These are phyloP conservation scores for Heliornis fulica DNA, from an alignment of 2,113 vertebrate species.

Conservation along the genomic window DNA sequence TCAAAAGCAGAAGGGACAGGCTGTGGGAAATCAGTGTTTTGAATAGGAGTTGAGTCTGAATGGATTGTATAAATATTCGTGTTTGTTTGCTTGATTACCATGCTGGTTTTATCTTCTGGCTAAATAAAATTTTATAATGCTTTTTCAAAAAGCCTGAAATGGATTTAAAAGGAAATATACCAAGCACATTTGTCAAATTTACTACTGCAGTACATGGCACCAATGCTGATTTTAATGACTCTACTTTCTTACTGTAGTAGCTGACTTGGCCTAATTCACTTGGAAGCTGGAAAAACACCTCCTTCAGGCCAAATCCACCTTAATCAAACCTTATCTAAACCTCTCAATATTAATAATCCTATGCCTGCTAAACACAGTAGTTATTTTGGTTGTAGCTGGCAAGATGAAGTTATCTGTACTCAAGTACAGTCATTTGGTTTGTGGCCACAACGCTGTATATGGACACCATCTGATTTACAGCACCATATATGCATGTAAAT, in stretches of 20 bases:
- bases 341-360: neutral
- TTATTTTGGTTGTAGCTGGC: neutral
- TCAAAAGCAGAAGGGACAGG: neutral
- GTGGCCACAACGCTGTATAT: neutral
- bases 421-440: neutral
- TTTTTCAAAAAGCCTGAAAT: neutral
- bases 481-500: neutral
- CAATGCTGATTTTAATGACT: neutral
- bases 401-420: neutral
- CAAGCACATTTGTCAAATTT: neutral
- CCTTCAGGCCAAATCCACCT: neutral
- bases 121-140: neutral
- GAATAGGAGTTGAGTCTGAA: neutral
- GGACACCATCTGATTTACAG: neutral
- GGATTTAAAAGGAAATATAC: neutral
- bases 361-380: neutral
- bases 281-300: neutral
- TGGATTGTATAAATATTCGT: neutral
- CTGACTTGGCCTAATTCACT: neutral
- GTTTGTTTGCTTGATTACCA: neutral
- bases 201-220: neutral
- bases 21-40: neutral
- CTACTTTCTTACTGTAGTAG: neutral
- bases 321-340: neutral
- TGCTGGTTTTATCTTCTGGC: neutral